A percentile compares a stretch with the other conserved stretches of the same genome.
phyloP scores from a whole-genome alignment of 1,140 invertebrate genomes.

The Trachymyrmex septentrionalis region DNA sequence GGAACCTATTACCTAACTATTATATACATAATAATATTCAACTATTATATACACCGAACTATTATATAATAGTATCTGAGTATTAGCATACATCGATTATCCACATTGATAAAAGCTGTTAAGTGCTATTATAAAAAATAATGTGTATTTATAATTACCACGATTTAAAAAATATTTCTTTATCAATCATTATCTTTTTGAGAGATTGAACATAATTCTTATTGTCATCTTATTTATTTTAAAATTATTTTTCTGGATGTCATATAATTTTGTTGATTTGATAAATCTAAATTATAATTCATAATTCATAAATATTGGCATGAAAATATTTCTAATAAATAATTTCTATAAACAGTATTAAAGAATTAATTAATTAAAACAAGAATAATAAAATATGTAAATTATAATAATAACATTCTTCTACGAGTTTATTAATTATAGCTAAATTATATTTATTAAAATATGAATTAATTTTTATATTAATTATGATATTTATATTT shows the following conservation, averaged over 20 bases:
- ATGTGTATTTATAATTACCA: background rate
- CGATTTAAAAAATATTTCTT: constrained; percentile 18
- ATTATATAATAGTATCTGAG: constrained; percentile 76
- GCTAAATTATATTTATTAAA: background rate
- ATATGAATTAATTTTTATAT: too few relatives aligned
- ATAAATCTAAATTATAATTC: background rate
- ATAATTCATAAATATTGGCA: background rate
- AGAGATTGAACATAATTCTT: background rate
- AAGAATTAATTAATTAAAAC: background rate
- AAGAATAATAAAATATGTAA: background rate
- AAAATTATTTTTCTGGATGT: background rate
- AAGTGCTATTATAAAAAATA: constrained; percentile 12
- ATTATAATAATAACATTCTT: background rate
- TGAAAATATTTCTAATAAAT: background rate
- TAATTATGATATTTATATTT: background rate
- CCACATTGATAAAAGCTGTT: constrained; percentile 38
- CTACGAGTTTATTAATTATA: background rate
- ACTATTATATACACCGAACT: background rate
- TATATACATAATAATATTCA: constrained; percentile 75
- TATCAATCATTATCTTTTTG: background rate
- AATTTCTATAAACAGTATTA: background rate
- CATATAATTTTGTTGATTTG: background rate
- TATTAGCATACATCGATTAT: constrained; percentile 74
- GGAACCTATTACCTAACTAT: constrained; percentile 80
- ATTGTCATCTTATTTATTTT: background rate